Conservation (phyloP, 2,797 vertebrate species). For the Lophotriccus pileatus region DNA sequence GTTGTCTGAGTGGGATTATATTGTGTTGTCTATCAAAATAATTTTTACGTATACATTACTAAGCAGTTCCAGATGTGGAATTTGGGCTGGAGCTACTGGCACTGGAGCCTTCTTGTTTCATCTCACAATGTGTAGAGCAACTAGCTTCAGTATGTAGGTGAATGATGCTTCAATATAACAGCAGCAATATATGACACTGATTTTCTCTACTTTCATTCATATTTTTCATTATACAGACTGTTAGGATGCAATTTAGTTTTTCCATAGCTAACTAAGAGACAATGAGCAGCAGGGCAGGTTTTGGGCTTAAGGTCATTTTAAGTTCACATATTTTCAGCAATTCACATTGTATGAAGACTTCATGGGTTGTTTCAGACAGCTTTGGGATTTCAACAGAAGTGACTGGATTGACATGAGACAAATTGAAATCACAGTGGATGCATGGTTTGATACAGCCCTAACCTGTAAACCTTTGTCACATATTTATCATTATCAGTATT, state of each 20-base stretch:
- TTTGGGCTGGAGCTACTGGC: not conserved
- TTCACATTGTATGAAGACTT: not conserved
- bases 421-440: not conserved
- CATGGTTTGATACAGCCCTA: not conserved
- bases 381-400: not conserved
- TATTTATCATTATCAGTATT: not conserved
- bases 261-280: not conserved
- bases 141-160: not conserved
- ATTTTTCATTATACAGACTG: not conserved
- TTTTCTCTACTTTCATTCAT: not conserved
- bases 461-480: not conserved
- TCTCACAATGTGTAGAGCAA: not conserved
- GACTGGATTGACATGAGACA: not conserved
- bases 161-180: not conserved
- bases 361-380: not conserved
- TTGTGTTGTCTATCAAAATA: slow-evolving; percentile 47
- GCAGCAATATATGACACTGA: not conserved
- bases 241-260: not conserved
- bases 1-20: slow-evolving; percentile 20
- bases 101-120: not conserved
- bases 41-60: slow-evolving; percentile 50
- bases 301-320: not conserved
- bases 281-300: not conserved
- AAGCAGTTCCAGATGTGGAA: slow-evolving; percentile 54
- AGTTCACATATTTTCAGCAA: not conserved